These are phyloP conservation scores for Arenicola marina DNA, from an alignment of 2,888 invertebrate species.

Conservation along the genomic window DNA sequence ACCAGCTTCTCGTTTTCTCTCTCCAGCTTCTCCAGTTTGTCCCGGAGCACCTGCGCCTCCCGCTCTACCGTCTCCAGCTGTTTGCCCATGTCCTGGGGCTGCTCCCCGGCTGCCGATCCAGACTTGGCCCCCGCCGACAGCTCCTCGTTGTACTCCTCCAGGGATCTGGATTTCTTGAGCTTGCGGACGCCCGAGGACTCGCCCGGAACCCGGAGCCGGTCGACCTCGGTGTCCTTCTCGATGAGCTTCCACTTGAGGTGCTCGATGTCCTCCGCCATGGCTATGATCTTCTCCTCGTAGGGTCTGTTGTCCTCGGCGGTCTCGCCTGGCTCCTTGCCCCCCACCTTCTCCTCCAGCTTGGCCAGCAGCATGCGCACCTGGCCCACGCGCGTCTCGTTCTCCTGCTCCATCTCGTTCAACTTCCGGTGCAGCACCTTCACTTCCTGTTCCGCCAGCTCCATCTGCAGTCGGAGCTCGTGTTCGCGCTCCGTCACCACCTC, in stretches of 20 bases:
- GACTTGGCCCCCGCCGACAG: no score
- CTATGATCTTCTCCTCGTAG: conserved; percentile 70
- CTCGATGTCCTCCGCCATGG: conserved; percentile 70
- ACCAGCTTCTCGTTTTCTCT: conserved; percentile 76
- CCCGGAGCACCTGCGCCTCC: conserved; percentile 8
- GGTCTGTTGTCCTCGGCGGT: conserved; percentile 9
- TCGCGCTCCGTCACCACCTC: conserved; percentile 66
- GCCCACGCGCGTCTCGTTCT: conserved; percentile 10
- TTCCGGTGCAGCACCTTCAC: conserved; percentile 72
- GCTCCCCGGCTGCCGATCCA: not conserved
- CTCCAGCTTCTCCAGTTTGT: conserved; percentile 64
- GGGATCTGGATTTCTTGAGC: conserved; percentile 16
- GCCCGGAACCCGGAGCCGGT: not conserved
- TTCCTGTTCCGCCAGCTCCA: conserved; percentile 90
- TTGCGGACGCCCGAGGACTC: not conserved
- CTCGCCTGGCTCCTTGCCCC: not conserved
- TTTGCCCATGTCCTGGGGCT: conserved; percentile 8
- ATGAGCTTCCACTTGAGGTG: conserved; percentile 77
- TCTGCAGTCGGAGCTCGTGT: conserved; percentile 75
- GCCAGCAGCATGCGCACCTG: conserved; percentile 1
- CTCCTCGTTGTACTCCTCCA: conserved; percentile 8
- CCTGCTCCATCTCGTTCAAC: conserved; percentile 77
- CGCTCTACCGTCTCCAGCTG: conserved; percentile 79
- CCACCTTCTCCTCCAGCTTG: not conserved
- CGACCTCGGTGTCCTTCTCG: conserved; percentile 69